These are phyloP conservation scores for Rhagoletis pomonella DNA, from an alignment of 1,140 invertebrate genomes.

Conservation along the genomic window DNA sequence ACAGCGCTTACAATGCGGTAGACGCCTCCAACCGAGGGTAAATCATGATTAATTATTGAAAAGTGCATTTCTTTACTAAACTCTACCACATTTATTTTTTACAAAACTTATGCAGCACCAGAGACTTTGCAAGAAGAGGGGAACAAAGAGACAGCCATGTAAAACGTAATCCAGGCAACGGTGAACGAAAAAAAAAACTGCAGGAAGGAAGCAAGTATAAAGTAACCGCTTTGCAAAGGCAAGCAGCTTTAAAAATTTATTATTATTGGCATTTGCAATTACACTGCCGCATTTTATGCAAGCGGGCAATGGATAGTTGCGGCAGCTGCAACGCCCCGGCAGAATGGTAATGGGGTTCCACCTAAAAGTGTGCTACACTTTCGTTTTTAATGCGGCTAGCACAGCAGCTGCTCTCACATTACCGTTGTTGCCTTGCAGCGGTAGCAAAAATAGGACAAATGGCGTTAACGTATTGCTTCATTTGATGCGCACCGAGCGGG, in stretches of 20 bases:
- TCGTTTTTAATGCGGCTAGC: not conserved
- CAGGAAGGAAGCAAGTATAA: not conserved
- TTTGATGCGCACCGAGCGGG: not conserved
- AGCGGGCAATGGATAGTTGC: not conserved
- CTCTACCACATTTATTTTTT: slow-evolving; percentile 17
- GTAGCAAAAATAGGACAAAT: not conserved
- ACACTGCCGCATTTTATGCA: not conserved
- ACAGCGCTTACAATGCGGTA: not conserved
- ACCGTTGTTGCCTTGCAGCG: not conserved
- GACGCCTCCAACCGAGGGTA: not conserved
- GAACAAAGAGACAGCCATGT: not conserved
- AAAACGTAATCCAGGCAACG: not conserved
- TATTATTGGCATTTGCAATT: slow-evolving; percentile 44
- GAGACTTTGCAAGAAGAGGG: not conserved
- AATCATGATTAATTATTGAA: slow-evolving; percentile 43
- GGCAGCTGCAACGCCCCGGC: not conserved
- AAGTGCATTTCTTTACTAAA: slow-evolving; percentile 40
- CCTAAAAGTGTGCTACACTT: slow-evolving; percentile 22
- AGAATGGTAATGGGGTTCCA: slow-evolving; percentile 24
- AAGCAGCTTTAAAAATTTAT: slow-evolving; percentile 36
- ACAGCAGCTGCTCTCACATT: not conserved
- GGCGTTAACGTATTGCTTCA: slow-evolving; percentile 25
- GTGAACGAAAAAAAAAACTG: not conserved
- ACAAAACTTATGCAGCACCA: not conserved
- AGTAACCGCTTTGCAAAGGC: not conserved